Percentiles rank a stretch among this genome's conserved stretches.
Conservation (phyloP, 37 sponge, comb jelly and placozoan genomes). For the Chondrosia reniformis region DNA sequence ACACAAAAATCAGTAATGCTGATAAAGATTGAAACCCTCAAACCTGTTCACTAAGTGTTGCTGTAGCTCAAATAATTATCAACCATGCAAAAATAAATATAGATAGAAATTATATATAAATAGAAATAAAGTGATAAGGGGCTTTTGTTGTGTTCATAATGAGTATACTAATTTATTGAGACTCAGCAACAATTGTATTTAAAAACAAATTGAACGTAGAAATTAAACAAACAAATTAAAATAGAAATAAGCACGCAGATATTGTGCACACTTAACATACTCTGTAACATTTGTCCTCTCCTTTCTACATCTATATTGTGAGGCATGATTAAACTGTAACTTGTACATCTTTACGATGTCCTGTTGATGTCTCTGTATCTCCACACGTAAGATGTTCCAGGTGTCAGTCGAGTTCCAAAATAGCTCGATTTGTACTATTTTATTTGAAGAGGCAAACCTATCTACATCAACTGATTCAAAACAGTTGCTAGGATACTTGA, state of each 20-base stretch:
- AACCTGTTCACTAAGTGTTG: too few relatives aligned
- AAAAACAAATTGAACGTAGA: too few relatives aligned
- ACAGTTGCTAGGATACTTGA: constrained; percentile 43
- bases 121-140: background rate
- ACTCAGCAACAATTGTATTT: too few relatives aligned
- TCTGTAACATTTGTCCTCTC: too few relatives aligned
- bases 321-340: background rate
- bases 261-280: too few relatives aligned
- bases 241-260: background rate
- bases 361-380: too few relatives aligned
- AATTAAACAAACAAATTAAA: background rate
- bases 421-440: constrained; percentile 47
- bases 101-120: background rate
- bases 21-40: too few relatives aligned
- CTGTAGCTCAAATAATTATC: too few relatives aligned
- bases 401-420: constrained; percentile 31
- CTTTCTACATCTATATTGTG: too few relatives aligned
- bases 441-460: constrained; percentile 27
- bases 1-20: too few relatives aligned
- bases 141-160: background rate
- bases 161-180: too few relatives aligned
- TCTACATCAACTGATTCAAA: constrained; percentile 10
- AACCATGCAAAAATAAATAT: too few relatives aligned
- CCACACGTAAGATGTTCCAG: background rate
- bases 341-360: background rate